phyloP scores from a whole-genome alignment of 2,113 vertebrate genomes.

The Toxotes chatareus region DNA sequence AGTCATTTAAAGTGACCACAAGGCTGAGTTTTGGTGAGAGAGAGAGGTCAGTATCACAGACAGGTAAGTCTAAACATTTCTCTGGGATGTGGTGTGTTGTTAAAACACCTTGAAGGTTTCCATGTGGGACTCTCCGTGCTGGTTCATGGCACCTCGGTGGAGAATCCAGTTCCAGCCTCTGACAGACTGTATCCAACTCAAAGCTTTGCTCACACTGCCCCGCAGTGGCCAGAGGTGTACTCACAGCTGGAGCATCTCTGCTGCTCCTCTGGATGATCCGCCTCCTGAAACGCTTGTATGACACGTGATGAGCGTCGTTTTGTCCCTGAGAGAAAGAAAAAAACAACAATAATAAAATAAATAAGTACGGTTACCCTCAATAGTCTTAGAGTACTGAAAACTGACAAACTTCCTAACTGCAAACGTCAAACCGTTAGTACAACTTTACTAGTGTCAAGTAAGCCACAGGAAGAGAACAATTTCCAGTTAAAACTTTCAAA shows the following conservation, averaged over 20 bases:
- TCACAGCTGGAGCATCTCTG: constrained; percentile 51
- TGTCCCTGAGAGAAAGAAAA: constrained; percentile 21
- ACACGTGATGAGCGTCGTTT: not conserved
- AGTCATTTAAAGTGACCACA: not conserved
- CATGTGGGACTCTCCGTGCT: not conserved
- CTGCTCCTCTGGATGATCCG: constrained; percentile 38
- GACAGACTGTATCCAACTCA: constrained; percentile 70
- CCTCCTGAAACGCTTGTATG: constrained; percentile 75
- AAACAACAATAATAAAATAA: not conserved
- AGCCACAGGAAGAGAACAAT: rapidly evolving
- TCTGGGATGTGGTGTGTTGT: not conserved
- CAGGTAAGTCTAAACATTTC: too few relatives aligned
- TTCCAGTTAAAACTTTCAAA: not conserved
- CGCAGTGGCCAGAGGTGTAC: constrained; percentile 82
- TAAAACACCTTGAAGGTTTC: constrained; percentile 40
- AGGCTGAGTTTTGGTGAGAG: not conserved
- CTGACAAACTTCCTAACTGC: not conserved
- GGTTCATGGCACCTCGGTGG: constrained; percentile 41
- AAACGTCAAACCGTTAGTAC: not conserved
- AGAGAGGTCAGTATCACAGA: not conserved
- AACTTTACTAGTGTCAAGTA: not conserved
- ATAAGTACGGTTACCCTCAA: not conserved
- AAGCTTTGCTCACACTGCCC: constrained; percentile 68
- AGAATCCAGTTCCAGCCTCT: constrained; percentile 74
- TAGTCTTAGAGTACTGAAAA: not conserved